Conservation (phyloP, 2,113 vertebrate genomes). For the Macrotus californicus region DNA sequence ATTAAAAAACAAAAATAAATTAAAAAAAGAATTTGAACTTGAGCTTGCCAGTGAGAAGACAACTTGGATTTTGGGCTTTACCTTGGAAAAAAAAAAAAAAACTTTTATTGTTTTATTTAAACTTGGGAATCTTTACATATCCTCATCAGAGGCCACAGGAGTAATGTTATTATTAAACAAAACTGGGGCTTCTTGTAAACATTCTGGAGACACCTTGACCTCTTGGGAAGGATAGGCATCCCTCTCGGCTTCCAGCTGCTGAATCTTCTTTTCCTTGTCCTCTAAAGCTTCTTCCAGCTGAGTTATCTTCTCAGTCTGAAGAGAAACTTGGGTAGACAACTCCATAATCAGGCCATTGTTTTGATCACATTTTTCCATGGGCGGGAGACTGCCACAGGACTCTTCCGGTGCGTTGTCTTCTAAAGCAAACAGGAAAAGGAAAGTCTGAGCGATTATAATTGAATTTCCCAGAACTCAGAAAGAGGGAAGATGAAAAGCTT, state of each 20-base stretch:
- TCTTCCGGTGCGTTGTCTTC: slow-evolving; percentile 15
- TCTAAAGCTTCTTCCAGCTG: slow-evolving; percentile 62
- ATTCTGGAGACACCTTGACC: background rate
- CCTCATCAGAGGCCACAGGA: background rate
- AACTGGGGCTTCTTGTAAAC: background rate
- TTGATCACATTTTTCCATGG: background rate
- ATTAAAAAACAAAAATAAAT: too few species aligned
- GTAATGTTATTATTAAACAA: background rate
- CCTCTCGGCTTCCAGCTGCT: slow-evolving; percentile 57
- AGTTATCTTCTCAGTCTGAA: slow-evolving; percentile 59
- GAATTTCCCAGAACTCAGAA: slow-evolving; percentile 32
- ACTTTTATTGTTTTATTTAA: slow-evolving; percentile 29
- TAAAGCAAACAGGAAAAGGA: slow-evolving; percentile 62
- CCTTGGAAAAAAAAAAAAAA: background rate
- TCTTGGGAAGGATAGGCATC: background rate
- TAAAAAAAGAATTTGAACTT: background rate
- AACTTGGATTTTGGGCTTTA: background rate
- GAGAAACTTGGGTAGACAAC: slow-evolving; percentile 61
- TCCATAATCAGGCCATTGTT: slow-evolving; percentile 63
- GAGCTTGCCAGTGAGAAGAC: background rate
- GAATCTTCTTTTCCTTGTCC: slow-evolving; percentile 62
- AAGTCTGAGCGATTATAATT: slow-evolving; percentile 48
- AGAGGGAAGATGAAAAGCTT: background rate
- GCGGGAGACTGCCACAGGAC: background rate
- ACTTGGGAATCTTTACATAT: background rate